Conservation (phyloP, 2,888 invertebrate species). For the Eueremaeus valkanovi region DNA sequence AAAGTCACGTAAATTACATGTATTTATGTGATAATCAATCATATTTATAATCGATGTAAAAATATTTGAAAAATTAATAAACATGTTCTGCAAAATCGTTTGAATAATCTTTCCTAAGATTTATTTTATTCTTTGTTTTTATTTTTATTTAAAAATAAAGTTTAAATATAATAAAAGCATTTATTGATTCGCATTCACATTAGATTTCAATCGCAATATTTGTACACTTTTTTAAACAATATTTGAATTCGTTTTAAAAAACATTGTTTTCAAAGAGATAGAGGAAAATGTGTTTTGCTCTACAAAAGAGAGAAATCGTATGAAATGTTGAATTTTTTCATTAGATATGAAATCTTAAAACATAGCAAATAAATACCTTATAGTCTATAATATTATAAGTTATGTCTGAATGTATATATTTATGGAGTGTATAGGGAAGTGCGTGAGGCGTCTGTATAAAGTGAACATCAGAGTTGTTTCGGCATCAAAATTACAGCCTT, state of each 20-base stretch:
- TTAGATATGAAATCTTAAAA: slow-evolving; percentile 29
- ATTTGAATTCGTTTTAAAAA: not conserved
- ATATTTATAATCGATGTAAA: not conserved
- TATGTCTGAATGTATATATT: slow-evolving; percentile 22
- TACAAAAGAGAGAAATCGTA: not conserved
- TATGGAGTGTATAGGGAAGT: slow-evolving; percentile 25
- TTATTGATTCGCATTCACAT: not conserved
- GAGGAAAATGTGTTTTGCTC: not conserved
- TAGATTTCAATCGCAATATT: not conserved
- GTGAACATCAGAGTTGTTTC: slow-evolving; percentile 12
- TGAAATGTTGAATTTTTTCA: not conserved
- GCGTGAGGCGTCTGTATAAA: slow-evolving; percentile 30
- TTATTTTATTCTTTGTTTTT: too few species aligned
- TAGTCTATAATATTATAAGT: slow-evolving; percentile 10
- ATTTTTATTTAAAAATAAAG: not conserved
- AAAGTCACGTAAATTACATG: slow-evolving; percentile 3
- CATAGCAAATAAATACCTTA: slow-evolving; percentile 30
- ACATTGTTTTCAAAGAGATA: not conserved
- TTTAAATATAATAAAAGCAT: not conserved
- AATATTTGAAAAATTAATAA: not conserved
- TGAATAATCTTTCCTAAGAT: too few species aligned
- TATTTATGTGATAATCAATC: not conserved
- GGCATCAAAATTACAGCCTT: slow-evolving; percentile 29
- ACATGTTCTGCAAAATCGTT: too few species aligned
- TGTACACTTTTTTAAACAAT: not conserved